Evolutionary conservation across 30 jellyfish, hydroid and myxozoan genomes (phyloP), one percentile per base, ranked within the genome.

Genomic region (Hydra vulgaris): DNA sequence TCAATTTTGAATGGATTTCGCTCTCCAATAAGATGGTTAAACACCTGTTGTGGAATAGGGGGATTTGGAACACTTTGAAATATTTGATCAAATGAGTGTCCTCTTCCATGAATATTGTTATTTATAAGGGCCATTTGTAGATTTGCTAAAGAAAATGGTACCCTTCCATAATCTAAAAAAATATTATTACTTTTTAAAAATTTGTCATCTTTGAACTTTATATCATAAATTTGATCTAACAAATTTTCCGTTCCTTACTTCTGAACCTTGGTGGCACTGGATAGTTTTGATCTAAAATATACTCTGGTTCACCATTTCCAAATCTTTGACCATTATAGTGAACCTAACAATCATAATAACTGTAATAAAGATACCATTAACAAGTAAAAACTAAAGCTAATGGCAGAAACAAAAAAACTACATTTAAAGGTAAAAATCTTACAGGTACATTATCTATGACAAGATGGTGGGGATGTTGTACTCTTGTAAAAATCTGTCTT

Each of bases 71-170:
- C 15, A 16, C 15, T 23, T 20, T 68, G 26, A 68, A 68, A 68
- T 68, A 68, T n/a, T 68, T 68, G 75, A 68, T 68, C 75, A 68
- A 68, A 68, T 3, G 75, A 68, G 16, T 68, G 75, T 23, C 75
- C 75, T 68, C 75, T 68, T 68, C 75, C 15, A 20, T 40, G 61
- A 40, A 40, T 40, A 40, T 40, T 40, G 5, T 40, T 40, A 40
- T 12, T 40, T 12, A 5, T 40, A 5, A 40, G 8, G 8, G 5
- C 12, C 12, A 12, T 40, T 40, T 12, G 8, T 3, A 40, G 61
- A 12, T 40, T 40, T 40, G 61, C 12, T 3, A 40, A 3, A 3
- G 61, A 12, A 40, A 40, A 40, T 12, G 61, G 61, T 40, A 40
- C 5, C 12, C 61, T 40, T 3, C 61, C 61, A 40, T 40, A 40